phyloP scores from a whole-genome alignment of 2,113 vertebrate genomes.

The Pristiophorus japonicus region DNA sequence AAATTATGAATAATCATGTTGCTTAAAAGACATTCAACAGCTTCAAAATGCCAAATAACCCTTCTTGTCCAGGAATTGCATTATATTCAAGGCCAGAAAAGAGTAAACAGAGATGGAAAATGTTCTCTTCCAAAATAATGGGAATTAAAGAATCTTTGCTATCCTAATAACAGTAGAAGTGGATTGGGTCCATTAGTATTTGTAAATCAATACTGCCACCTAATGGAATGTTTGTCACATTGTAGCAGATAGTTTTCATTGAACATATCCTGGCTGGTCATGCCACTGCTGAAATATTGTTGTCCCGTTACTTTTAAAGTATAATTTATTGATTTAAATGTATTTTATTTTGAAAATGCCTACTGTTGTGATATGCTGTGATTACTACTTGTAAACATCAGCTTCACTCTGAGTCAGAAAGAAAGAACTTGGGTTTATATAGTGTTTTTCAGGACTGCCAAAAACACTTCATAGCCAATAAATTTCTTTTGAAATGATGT shows the following conservation, averaged over 20 bases:
- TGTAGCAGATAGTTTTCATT: neutral
- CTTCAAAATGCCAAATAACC: neutral
- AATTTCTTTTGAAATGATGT: neutral
- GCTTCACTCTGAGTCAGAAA: neutral
- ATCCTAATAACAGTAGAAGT: neutral
- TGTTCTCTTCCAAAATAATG: neutral
- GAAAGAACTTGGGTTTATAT: neutral
- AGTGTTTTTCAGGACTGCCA: neutral
- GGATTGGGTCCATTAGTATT: neutral
- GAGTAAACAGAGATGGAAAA: neutral
- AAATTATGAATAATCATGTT: neutral
- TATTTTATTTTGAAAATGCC: neutral
- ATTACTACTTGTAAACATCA: neutral
- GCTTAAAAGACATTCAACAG: neutral
- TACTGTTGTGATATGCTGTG: neutral
- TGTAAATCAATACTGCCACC: conserved; percentile 9
- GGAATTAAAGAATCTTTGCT: neutral
- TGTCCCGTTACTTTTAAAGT: neutral
- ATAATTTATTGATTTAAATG: neutral
- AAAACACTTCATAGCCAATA: too few relatives aligned
- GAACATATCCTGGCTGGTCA: neutral
- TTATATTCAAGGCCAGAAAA: neutral
- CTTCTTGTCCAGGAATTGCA: neutral
- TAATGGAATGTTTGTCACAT: neutral
- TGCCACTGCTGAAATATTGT: neutral